Base-by-base conservation (phyloP, 2,113 vertebrate species). In the Grantiella picta region DNA sequence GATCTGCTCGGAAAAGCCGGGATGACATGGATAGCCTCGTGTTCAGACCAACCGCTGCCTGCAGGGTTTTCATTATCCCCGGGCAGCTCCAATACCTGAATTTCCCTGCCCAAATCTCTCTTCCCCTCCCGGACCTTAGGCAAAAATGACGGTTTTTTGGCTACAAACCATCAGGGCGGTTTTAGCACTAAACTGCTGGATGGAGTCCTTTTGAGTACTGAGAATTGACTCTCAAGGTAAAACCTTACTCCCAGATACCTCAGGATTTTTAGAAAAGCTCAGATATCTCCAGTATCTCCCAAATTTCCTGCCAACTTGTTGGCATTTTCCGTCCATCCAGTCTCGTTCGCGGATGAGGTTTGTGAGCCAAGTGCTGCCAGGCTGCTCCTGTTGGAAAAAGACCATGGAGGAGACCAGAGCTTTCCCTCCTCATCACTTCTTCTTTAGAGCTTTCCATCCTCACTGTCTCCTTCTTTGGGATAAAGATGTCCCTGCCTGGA, bases 91-190 rank as follows among this genome's bases (percentile, higher is more conserved):
- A 5, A 33, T 12, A 47, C 80, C 78, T 82, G n/a, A 71, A 87
- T 94, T 91, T 76, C 53, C 21, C 89, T 68, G 64, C 61, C 89
- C 80, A 25, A 82, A 82, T 27, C 54, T 21, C 81, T 36, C 82
- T 79, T 69, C 40, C 56, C 42, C 42, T 23, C 53, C 36, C 0
- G 0, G 35, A 44, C 42, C 60, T 66, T 22, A 35, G 10, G n/a
- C 9, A 31, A 15, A 33, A 44, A 17, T 10, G 5, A 44, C 31
- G n/a, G 66, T 61, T 57, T 57, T 61, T 29, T 40, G 63, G 45
- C 78, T 33, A 0, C 24, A 5, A 68, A 6, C 38, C 61, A 12
- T 68, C 64, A 0, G 65, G 29, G 52, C 29, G 16, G 47, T 19
- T 52, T 63, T 40, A 56, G 65, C 86, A 17, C 47, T 36, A 3